Conservation (phyloP, 2,888 invertebrate genomes). For the Spilarctia lutea region DNA sequence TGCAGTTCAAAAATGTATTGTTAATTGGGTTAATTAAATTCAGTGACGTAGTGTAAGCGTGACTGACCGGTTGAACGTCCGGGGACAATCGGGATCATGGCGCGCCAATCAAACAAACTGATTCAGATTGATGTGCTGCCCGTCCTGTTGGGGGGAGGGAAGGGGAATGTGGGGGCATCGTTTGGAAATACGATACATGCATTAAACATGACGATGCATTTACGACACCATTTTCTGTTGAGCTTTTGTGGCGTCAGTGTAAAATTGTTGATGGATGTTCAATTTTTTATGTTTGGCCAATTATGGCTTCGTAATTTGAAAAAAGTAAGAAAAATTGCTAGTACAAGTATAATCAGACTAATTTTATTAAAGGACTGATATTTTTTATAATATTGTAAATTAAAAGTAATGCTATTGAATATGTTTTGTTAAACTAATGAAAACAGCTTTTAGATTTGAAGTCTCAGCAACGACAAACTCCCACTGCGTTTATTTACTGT, state of each 20-base stretch:
- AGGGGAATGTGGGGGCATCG: conserved; percentile 11
- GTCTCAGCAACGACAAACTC: background rate
- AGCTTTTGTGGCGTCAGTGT: background rate
- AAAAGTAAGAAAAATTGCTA: background rate
- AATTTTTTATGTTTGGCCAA: background rate
- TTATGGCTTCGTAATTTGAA: background rate
- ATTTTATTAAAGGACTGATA: background rate
- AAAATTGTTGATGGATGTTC: conserved; percentile 1
- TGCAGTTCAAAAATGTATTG: conserved; percentile 36
- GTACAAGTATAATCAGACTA: background rate
- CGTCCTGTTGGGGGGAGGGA: background rate
- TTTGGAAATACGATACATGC: conserved; percentile 45
- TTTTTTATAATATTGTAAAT: background rate
- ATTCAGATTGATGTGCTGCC: conserved; percentile 68
- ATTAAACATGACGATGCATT: conserved; percentile 50
- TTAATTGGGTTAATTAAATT: conserved; percentile 43
- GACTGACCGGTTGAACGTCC: conserved; percentile 43
- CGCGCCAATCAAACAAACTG: conserved; percentile 61
- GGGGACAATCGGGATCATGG: conserved; percentile 53
- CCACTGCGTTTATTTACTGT: background rate
- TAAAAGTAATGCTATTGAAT: background rate
- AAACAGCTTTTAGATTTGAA: background rate
- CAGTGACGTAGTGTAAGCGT: conserved; percentile 40
- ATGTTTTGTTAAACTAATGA: background rate
- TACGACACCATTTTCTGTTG: conserved; percentile 31